Evolutionary conservation across 2,888 invertebrate genomes (phyloP).

Genomic region (Diarsia dahlii): DNA sequence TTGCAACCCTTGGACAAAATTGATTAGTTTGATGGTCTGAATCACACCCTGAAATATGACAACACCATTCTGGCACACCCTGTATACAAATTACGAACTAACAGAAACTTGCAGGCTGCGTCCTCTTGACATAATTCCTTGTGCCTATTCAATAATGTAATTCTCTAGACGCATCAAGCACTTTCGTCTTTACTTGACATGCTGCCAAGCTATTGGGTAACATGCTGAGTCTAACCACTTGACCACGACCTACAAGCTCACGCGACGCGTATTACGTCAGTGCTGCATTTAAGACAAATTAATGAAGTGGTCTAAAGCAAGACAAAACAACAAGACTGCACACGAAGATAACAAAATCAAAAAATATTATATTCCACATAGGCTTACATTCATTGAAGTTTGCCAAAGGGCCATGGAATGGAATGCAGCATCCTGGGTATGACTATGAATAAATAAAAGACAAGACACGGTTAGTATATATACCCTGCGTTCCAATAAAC

Average conservation of each 20-base stretch:
- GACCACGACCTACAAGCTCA: neutral
- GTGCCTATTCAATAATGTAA: slow-evolving; percentile 32
- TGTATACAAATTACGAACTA: neutral
- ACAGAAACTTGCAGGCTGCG: neutral
- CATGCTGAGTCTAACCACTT: neutral
- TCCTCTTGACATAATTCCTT: slow-evolving; percentile 32
- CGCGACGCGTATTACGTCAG: neutral
- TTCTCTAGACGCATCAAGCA: slow-evolving; percentile 23
- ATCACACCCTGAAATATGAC: neutral
- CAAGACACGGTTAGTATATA: too few species aligned
- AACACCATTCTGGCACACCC: neutral
- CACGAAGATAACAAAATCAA: neutral
- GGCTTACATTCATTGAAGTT: too few species aligned
- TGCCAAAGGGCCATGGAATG: too few species aligned
- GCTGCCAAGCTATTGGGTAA: slow-evolving; percentile 48
- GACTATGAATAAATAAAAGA: too few species aligned
- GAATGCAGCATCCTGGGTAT: too few species aligned
- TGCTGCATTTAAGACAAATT: neutral
- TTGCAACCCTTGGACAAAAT: neutral
- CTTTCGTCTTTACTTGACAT: slow-evolving; percentile 32
- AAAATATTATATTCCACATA: neutral
- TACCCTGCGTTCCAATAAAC: too few species aligned
- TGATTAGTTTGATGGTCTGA: neutral
- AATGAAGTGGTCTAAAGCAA: neutral
- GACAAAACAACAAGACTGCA: neutral